Conservation (phyloP, 2,797 vertebrate genomes). For the Sardinella longiceps region DNA sequence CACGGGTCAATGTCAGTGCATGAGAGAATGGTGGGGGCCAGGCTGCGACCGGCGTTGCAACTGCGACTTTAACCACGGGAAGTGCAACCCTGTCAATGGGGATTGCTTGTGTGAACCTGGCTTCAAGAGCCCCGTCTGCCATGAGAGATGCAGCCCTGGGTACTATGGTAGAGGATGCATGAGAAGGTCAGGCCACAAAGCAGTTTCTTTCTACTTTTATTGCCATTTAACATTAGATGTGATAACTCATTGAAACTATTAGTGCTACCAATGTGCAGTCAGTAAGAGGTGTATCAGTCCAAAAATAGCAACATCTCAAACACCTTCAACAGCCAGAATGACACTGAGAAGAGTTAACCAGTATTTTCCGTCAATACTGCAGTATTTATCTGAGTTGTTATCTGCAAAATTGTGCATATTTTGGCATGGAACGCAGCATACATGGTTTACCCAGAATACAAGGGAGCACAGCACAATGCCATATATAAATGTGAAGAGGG, state of each 20-base stretch:
- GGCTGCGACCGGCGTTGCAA: slow-evolving; percentile 78
- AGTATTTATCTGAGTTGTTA: too few species aligned
- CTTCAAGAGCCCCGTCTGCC: slow-evolving; percentile 79
- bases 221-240: too few species aligned
- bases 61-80: slow-evolving; percentile 77
- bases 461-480: too few species aligned
- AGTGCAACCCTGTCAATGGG: slow-evolving; percentile 73
- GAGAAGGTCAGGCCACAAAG: background rate
- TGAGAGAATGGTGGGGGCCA: slow-evolving; percentile 77
- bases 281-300: too few species aligned
- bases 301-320: background rate
- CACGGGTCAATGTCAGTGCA: slow-evolving; percentile 81
- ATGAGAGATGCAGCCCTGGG: slow-evolving; percentile 74
- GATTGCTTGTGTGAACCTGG: slow-evolving; percentile 83
- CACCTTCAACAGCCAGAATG: background rate
- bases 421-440: background rate
- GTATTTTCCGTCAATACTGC: background rate
- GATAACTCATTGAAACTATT: too few species aligned
- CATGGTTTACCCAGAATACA: too few species aligned
- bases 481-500: too few species aligned
- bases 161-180: slow-evolving; percentile 80
- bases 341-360: background rate
- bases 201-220: too few species aligned
- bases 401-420: background rate
- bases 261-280: too few species aligned